Evolutionary conservation across 53 echinoderm and acorn worm species (phyloP).

Genomic region (Temnopleurus reevesii): DNA sequence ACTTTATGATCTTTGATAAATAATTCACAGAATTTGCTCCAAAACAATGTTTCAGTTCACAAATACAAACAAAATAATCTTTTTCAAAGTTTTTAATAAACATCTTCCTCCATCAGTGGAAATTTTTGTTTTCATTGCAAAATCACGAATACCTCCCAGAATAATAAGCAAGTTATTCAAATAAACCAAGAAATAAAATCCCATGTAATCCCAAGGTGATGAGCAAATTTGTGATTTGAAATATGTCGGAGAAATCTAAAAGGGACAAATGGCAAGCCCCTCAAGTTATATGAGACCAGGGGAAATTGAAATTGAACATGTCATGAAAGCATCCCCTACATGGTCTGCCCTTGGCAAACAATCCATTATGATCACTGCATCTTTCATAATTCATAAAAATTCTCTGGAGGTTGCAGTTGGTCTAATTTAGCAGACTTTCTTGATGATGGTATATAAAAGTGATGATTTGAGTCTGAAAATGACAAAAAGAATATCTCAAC

Average conservation of each 20-base stretch:
- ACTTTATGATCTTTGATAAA: no score
- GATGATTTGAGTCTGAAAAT: no score
- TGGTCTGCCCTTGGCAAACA: neutral
- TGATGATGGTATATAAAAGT: no score
- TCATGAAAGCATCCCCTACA: conserved; percentile 12
- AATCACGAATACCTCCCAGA: neutral
- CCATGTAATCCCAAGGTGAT: neutral
- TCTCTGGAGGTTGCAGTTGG: neutral
- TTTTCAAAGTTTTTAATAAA: no score
- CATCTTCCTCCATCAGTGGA: no score
- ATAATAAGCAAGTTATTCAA: neutral
- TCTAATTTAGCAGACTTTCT: conserved; percentile 3
- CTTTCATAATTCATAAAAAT: neutral
- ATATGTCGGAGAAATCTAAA: neutral
- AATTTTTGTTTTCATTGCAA: no score
- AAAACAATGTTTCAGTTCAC: no score
- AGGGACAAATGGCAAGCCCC: neutral
- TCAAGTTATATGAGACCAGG: neutral
- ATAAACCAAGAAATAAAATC: neutral
- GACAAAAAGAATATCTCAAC: no score
- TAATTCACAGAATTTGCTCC: no score
- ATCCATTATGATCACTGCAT: neutral
- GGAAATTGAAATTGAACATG: neutral
- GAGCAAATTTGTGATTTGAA: neutral
- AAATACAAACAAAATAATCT: no score